These are phyloP conservation scores for Tenthredo notha DNA, from an alignment of 2,888 invertebrate genomes.

Conservation along the genomic window DNA sequence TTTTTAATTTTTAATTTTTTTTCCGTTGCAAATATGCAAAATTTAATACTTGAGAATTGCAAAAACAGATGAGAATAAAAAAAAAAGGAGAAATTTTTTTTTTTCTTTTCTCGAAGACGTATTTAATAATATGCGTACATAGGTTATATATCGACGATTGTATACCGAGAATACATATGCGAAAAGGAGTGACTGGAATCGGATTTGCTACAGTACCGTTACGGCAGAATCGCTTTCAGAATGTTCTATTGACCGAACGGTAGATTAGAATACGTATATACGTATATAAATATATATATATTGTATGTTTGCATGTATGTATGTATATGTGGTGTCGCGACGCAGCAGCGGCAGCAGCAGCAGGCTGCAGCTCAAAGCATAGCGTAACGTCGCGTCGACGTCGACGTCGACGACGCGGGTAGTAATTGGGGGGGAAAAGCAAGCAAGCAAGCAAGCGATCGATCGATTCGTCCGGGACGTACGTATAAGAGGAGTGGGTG, in stretches of 20 bases:
- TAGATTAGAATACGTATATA: constrained; percentile 58
- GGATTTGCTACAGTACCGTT: constrained; percentile 64
- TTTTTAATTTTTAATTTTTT: no score
- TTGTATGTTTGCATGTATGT: no score
- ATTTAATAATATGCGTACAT: not conserved
- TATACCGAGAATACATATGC: not conserved
- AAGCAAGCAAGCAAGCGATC: not conserved
- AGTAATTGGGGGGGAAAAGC: not conserved
- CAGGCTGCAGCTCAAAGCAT: not conserved
- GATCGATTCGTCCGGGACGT: constrained; percentile 9
- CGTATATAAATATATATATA: not conserved
- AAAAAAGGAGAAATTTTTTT: not conserved
- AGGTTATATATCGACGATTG: not conserved
- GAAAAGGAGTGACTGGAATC: constrained; percentile 17
- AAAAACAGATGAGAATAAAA: not conserved
- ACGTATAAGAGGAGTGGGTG: not conserved
- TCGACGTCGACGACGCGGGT: not conserved
- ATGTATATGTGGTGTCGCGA: not conserved
- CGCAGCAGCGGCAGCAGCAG: not conserved
- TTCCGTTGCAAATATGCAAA: no score
- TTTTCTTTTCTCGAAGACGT: not conserved
- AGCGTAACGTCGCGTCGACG: not conserved
- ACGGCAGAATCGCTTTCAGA: constrained; percentile 63
- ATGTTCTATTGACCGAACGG: constrained; percentile 68
- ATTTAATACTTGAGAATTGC: no score